A percentile compares a stretch with the other conserved stretches of the same genome.
These are phyloP conservation scores for Acanthosepion pharaonis DNA, from an alignment of 2,888 invertebrate genomes.

Conservation along the genomic window DNA sequence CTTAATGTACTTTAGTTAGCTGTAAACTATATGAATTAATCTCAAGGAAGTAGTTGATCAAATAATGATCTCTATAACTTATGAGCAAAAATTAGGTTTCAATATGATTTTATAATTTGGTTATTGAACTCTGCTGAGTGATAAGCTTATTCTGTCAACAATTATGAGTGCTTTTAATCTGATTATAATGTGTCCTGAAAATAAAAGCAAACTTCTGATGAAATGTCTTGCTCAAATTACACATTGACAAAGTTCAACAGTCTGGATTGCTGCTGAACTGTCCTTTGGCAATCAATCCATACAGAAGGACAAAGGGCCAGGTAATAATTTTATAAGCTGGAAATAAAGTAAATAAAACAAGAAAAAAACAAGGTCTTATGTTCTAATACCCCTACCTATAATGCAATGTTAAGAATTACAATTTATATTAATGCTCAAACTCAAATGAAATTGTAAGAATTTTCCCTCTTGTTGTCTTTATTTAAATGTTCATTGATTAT, in stretches of 20 bases:
- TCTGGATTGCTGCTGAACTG: conserved; percentile 33
- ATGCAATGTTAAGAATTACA: neutral
- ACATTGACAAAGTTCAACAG: conserved; percentile 21
- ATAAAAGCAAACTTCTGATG: neutral
- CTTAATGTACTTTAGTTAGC: too few species aligned
- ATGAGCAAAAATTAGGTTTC: neutral
- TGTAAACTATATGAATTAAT: neutral
- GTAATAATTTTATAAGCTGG: neutral
- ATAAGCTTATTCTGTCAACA: neutral
- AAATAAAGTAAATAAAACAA: neutral
- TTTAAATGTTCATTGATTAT: neutral
- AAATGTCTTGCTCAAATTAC: conserved; percentile 7
- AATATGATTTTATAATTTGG: neutral
- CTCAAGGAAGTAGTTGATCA: too few species aligned
- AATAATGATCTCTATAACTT: neutral
- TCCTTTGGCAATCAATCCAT: neutral
- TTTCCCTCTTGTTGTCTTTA: neutral
- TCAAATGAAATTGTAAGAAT: neutral
- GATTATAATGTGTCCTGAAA: neutral
- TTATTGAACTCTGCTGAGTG: neutral
- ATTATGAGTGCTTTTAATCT: neutral
- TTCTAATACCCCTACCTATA: neutral
- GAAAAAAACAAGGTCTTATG: neutral
- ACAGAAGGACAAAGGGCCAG: neutral
- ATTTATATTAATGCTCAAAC: neutral